A percentile compares a stretch with the other conserved stretches of the same genome.
These are phyloP conservation scores for Chloropsis hardwickii DNA, from an alignment of 2,113 vertebrate species.

Conservation along the genomic window DNA sequence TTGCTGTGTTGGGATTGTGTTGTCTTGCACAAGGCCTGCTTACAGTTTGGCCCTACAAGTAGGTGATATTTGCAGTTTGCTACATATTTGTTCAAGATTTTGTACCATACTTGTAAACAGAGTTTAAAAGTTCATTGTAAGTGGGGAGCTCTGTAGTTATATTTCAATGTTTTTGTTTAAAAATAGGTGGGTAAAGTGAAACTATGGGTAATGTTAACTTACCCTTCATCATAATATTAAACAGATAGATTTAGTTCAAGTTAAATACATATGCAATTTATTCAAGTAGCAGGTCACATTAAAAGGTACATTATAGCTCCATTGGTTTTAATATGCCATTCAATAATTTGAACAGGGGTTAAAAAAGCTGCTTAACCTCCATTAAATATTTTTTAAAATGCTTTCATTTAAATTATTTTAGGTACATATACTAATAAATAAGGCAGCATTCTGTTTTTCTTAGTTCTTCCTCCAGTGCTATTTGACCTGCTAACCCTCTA, in stretches of 20 bases:
- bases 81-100: background rate
- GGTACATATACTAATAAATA: conserved; percentile 73
- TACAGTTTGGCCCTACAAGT: background rate
- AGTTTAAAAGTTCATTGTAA: background rate
- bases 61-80: background rate
- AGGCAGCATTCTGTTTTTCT: conserved; percentile 57
- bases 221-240: conserved; percentile 66
- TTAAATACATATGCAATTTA: conserved; percentile 79
- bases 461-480: conserved; percentile 39
- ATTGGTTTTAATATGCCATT: conserved; percentile 80
- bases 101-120: background rate
- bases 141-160: background rate
- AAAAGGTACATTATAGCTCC: conserved; percentile 75
- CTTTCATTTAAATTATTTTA: conserved; percentile 80
- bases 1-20: background rate
- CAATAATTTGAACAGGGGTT: conserved; percentile 80
- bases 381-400: conserved; percentile 81
- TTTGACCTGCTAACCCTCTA: conserved; percentile 66
- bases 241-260: conserved; percentile 73
- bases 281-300: conserved; percentile 75
- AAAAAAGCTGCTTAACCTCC: conserved; percentile 80
- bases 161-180: background rate
- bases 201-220: conserved; percentile 68
- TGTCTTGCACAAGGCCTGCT: background rate
- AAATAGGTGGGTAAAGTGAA: conserved; percentile 59